phyloP scores from a whole-genome alignment of 1,140 invertebrate species.

The Holcopasites calliopsidis region DNA sequence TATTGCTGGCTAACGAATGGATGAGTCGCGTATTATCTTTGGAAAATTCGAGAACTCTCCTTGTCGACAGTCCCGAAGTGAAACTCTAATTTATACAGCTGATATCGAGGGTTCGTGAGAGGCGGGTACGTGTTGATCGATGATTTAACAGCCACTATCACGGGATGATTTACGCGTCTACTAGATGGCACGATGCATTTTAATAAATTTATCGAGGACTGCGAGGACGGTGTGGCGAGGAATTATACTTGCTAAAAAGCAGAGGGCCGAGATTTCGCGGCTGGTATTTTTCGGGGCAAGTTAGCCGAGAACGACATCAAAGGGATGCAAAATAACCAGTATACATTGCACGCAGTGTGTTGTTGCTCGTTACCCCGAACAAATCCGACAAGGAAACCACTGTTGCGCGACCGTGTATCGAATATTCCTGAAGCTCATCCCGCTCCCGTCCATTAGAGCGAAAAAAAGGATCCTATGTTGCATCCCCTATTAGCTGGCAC shows the following conservation, averaged over 20 bases:
- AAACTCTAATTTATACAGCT: conserved; percentile 2
- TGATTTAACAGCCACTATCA: conserved; percentile 15
- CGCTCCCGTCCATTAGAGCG: background rate
- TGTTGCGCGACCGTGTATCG: conserved; percentile 1
- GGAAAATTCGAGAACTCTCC: conserved; percentile 10
- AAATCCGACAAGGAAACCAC: background rate
- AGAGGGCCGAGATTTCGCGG: background rate
- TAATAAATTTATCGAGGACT: conserved; percentile 27
- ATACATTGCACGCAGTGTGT: conserved; percentile 5
- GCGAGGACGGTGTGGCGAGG: background rate
- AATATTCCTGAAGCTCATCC: conserved; percentile 16
- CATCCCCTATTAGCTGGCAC: too few species aligned
- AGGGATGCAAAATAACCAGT: conserved; percentile 38
- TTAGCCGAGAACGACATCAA: conserved; percentile 17
- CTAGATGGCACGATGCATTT: conserved; percentile 3
- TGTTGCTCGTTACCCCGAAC: conserved; percentile 18
- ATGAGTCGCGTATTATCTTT: background rate
- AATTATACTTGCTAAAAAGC: conserved; percentile 45
- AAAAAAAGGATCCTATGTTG: conserved; percentile 11
- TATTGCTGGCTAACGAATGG: conserved; percentile 1
- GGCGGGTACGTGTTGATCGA: conserved; percentile 3
- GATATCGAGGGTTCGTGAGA: background rate
- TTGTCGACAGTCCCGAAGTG: background rate
- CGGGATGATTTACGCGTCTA: conserved; percentile 5
- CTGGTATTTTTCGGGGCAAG: conserved; percentile 31